Evolutionary conservation across 2,888 invertebrate species (phyloP).

Genomic region (Nemotelus nigrinus): DNA sequence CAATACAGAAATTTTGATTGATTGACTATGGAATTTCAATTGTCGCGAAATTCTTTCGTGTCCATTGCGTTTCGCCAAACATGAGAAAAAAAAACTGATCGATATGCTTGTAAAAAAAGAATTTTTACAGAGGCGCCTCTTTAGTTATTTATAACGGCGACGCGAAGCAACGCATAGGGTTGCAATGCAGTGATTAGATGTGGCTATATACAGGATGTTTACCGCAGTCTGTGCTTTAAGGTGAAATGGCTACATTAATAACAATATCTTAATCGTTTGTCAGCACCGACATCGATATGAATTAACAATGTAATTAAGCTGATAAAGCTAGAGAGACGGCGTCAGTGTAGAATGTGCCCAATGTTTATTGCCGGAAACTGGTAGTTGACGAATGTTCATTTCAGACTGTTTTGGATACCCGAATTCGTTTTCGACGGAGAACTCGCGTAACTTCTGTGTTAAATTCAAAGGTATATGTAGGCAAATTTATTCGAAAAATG

Average conservation of each 20-base stretch:
- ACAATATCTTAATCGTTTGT: slow-evolving; percentile 4
- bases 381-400: too few species aligned
- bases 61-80: neutral
- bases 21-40: slow-evolving; percentile 30
- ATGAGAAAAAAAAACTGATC: too few species aligned
- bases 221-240: neutral
- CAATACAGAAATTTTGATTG: slow-evolving; percentile 16
- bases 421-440: too few species aligned
- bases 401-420: too few species aligned
- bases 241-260: neutral
- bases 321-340: too few species aligned
- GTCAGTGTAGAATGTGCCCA: too few species aligned
- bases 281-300: neutral
- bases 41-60: slow-evolving; percentile 19
- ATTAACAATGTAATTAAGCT: neutral
- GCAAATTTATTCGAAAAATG: too few species aligned
- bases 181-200: neutral
- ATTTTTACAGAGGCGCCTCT: neutral
- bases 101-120: too few species aligned
- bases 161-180: neutral
- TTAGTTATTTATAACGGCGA: neutral
- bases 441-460: too few species aligned
- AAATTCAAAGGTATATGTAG: too few species aligned
- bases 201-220: neutral
- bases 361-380: too few species aligned